phyloP scores from a whole-genome alignment of 2,113 vertebrate genomes.

The Gymnorhina tibicen region DNA sequence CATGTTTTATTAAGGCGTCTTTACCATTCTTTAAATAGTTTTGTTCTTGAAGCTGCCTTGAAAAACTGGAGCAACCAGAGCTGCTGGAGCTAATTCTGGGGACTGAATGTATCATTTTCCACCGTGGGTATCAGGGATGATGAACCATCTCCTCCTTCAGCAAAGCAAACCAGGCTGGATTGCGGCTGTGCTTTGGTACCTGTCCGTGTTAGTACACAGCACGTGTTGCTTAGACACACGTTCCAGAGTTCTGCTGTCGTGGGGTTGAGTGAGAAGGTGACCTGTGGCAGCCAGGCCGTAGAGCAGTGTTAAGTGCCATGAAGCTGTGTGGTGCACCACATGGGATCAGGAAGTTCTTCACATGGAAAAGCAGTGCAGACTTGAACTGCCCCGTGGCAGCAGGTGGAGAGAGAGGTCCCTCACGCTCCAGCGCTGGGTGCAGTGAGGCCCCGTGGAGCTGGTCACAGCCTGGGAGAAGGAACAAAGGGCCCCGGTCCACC shows the following conservation, averaged over 20 bases:
- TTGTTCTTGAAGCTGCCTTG: conserved; percentile 11
- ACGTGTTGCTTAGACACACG: fast-evolving
- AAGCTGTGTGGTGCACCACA: neutral
- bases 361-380: neutral
- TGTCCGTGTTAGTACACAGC: neutral
- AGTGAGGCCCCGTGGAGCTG: neutral
- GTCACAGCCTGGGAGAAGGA: neutral
- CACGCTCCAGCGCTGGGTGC: fast-evolving
- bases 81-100: neutral
- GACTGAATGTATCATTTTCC: neutral
- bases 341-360: neutral
- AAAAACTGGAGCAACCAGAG: neutral
- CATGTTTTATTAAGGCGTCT: neutral
- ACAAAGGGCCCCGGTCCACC: neutral
- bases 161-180: neutral
- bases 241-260: neutral
- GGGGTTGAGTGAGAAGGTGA: neutral
- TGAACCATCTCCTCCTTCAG: neutral
- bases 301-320: neutral
- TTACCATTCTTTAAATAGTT: neutral
- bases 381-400: neutral
- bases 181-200: neutral
- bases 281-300: neutral
- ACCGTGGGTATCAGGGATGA: neutral
- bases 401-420: neutral